Evolutionary conservation across 1,140 invertebrate genomes (phyloP).

Genomic region (Lanistes nyassanus): DNA sequence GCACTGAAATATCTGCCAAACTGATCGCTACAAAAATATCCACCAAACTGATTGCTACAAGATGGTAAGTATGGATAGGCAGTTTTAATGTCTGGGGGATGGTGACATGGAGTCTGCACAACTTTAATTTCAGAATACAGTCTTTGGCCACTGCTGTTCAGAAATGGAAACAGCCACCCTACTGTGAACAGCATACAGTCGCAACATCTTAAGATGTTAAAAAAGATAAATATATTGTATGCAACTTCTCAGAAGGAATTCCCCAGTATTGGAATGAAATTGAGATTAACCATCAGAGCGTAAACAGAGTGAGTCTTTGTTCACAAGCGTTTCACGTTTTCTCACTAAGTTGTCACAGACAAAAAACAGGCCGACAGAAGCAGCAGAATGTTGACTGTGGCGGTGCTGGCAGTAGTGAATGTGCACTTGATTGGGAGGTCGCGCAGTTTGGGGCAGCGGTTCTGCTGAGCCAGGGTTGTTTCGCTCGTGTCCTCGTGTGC

Average conservation of each 20-base stretch:
- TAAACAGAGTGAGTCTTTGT: not conserved
- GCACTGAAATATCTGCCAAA: too few species aligned
- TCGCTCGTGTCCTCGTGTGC: slow-evolving; percentile 61
- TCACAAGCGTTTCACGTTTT: not conserved
- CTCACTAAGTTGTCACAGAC: not conserved
- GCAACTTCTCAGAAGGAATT: not conserved
- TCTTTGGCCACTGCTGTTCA: too few species aligned
- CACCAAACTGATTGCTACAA: too few species aligned
- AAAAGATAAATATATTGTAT: not conserved
- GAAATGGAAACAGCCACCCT: too few species aligned
- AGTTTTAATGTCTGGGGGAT: too few species aligned
- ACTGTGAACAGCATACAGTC: not conserved
- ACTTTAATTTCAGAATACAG: too few species aligned
- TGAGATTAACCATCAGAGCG: not conserved
- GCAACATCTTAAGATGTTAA: not conserved
- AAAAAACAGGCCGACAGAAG: not conserved
- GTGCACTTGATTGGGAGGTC: slow-evolving; percentile 56
- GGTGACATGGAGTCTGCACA: too few species aligned
- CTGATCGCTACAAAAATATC: too few species aligned
- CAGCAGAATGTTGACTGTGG: slow-evolving; percentile 1
- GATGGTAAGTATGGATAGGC: too few species aligned
- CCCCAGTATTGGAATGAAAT: not conserved
- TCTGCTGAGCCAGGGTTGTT: slow-evolving; percentile 57
- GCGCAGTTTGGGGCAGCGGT: slow-evolving; percentile 62
- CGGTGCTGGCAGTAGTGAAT: slow-evolving; percentile 12